Conservation (phyloP, 2,797 vertebrate species). For the Falco novaeseelandiae region DNA sequence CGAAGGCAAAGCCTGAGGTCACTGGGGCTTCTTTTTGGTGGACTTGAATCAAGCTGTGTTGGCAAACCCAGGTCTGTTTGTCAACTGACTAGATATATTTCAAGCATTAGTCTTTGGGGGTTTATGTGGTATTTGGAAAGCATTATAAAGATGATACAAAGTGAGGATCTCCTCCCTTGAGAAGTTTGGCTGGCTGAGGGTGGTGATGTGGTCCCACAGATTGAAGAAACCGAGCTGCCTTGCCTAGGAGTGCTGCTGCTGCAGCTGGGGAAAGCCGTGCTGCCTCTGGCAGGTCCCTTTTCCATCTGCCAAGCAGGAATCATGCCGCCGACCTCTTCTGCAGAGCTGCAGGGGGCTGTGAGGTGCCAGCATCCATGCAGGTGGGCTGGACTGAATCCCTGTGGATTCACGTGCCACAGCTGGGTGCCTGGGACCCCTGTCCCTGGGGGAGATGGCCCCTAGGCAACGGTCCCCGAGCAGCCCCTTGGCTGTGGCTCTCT, state of each 20-base stretch:
- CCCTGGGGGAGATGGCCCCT: fast-evolving
- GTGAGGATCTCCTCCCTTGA: not conserved
- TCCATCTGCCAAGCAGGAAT: not conserved
- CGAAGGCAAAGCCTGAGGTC: not conserved
- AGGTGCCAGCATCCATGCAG: not conserved
- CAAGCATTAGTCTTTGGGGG: not conserved
- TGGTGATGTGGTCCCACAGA: not conserved
- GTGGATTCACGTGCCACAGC: not conserved
- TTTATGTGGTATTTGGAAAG: not conserved
- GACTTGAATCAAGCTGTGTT: not conserved
- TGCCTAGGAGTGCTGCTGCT: not conserved
- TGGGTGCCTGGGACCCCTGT: not conserved
- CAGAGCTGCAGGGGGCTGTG: not conserved
- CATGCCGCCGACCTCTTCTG: fast-evolving
- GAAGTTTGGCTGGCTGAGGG: not conserved
- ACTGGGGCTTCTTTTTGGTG: not conserved
- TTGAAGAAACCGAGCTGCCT: not conserved
- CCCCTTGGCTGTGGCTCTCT: not conserved
- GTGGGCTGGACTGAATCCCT: not conserved
- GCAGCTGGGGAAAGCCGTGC: not conserved
- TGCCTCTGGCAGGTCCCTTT: not conserved
- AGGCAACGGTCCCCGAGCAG: not conserved
- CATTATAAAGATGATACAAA: not conserved
- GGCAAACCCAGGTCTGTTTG: not conserved
- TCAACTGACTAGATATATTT: not conserved